Conservation (phyloP, 2,888 invertebrate species). For the Lasioglossum morio region DNA sequence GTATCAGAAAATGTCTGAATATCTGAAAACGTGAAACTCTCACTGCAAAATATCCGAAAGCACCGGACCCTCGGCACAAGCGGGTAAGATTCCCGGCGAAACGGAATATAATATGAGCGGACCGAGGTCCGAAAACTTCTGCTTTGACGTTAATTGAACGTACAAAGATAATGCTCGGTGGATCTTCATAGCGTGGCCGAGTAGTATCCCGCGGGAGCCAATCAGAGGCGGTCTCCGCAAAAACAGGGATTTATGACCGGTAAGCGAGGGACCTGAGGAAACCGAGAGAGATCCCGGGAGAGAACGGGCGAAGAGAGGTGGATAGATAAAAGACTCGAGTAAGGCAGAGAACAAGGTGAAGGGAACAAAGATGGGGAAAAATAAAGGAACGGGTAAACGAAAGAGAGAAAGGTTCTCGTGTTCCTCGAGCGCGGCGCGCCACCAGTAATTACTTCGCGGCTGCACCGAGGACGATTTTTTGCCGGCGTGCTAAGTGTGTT, state of each 20-base stretch:
- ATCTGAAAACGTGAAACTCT: background rate
- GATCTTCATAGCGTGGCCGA: constrained; percentile 31
- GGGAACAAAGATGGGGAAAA: constrained; percentile 15
- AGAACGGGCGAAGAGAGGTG: background rate
- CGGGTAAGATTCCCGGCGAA: background rate
- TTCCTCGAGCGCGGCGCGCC: constrained; percentile 52
- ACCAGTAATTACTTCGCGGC: constrained; percentile 80
- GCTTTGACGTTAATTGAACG: constrained; percentile 76
- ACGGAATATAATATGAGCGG: background rate
- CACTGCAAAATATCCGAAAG: background rate
- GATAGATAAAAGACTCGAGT: constrained; percentile 42
- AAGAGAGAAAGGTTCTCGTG: constrained; percentile 30
- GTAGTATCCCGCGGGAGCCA: constrained; percentile 75
- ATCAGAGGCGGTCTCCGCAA: constrained; percentile 75
- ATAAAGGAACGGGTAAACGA: constrained; percentile 2
- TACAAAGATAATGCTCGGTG: constrained; percentile 67
- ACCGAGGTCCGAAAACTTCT: constrained; percentile 46
- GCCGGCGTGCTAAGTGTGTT: constrained; percentile 75
- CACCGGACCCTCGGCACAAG: background rate
- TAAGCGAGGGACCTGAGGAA: constrained; percentile 63
- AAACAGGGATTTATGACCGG: constrained; percentile 81
- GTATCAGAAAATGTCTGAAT: background rate
- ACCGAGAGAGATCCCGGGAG: constrained; percentile 14
- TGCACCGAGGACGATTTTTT: constrained; percentile 76
- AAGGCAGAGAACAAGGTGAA: background rate